Conservation (phyloP, 2,888 invertebrate genomes). For the Dilophus febrilis region DNA sequence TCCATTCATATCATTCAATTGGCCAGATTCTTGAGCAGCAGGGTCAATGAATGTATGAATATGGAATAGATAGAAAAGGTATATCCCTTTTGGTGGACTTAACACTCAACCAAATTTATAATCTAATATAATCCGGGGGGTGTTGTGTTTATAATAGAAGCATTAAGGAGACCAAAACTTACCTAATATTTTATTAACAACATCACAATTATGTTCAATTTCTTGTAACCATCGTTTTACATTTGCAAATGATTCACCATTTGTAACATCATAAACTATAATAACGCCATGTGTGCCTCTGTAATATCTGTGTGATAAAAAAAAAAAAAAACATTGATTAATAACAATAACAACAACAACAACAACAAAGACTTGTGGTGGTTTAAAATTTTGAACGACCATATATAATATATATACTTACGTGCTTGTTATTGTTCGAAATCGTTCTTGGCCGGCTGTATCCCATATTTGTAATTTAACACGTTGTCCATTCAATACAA, state of each 20-base stretch:
- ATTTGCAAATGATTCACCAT: constrained; percentile 97
- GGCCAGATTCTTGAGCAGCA: no score
- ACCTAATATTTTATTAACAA: constrained; percentile 95
- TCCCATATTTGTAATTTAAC: constrained; percentile 97
- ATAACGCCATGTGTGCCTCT: constrained; percentile 98
- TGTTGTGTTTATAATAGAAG: no score
- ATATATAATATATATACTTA: constrained; percentile 27
- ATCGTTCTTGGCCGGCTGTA: constrained; percentile 92
- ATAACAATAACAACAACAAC: not conserved
- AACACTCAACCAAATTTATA: no score
- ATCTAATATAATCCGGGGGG: no score
- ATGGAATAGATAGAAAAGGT: no score
- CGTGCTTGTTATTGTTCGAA: constrained; percentile 97
- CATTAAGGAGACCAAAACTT: constrained; percentile 17
- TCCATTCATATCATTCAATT: no score
- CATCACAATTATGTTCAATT: constrained; percentile 99
- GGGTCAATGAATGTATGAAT: no score
- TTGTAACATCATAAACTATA: constrained; percentile 97
- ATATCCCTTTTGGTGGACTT: no score
- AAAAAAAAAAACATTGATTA: not conserved
- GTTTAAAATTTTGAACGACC: no score
- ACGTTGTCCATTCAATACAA: constrained; percentile 75
- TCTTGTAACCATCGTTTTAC: constrained; percentile 98
- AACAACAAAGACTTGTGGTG: no score
- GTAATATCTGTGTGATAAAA: constrained; percentile 50